These are phyloP conservation scores for Stomatorhinus walkeri DNA, from an alignment of 2,797 vertebrate species.

Conservation along the genomic window DNA sequence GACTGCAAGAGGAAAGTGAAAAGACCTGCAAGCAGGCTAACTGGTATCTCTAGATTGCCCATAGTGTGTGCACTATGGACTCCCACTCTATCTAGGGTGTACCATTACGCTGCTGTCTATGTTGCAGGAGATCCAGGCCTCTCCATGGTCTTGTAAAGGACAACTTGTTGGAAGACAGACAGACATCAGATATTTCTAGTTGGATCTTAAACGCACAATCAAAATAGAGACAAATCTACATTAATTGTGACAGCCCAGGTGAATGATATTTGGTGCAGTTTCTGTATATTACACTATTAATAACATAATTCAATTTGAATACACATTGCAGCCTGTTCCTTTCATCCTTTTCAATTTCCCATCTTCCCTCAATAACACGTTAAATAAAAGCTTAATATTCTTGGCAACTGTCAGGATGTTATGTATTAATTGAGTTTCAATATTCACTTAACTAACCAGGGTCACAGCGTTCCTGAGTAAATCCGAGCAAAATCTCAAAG, in stretches of 20 bases:
- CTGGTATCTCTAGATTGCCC: not conserved
- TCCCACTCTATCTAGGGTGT: not conserved
- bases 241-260: not conserved
- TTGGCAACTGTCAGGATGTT: not conserved
- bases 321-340: not conserved
- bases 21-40: not conserved
- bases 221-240: not conserved
- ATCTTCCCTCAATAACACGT: not conserved
- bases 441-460: slow-evolving; percentile 10
- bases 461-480: not conserved
- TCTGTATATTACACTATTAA: not conserved
- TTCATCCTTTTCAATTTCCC: not conserved
- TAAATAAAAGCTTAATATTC: not conserved
- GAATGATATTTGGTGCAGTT: not conserved
- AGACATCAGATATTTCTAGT: not conserved
- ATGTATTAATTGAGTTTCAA: not conserved
- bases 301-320: not conserved
- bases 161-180: not conserved
- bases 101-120: not conserved
- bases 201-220: not conserved
- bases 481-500: not conserved
- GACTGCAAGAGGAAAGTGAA: no score
- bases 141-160: not conserved
- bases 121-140: not conserved
- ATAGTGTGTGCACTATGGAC: not conserved